Conservation (phyloP, 92 coral and sea anemone genomes). For the Umimayanthus kanabou region DNA sequence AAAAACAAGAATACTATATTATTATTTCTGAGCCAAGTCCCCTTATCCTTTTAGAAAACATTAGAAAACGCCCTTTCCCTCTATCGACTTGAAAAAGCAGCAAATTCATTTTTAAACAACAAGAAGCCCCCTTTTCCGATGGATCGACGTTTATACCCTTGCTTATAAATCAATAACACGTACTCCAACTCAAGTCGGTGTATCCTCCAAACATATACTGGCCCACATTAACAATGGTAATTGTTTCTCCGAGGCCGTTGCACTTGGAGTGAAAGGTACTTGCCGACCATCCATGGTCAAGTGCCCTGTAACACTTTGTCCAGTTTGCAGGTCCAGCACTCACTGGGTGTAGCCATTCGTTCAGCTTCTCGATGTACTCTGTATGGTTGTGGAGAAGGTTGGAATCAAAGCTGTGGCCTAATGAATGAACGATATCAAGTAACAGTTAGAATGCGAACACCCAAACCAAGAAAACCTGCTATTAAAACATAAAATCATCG, state of each 20-base stretch:
- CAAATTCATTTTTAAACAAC: too few relatives aligned
- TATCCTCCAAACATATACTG: slow-evolving; percentile 25
- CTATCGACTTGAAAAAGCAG: too few relatives aligned
- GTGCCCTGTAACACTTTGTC: slow-evolving; percentile 12
- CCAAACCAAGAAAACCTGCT: too few relatives aligned
- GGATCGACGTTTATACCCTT: background rate
- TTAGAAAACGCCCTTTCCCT: too few relatives aligned
- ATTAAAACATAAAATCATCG: too few relatives aligned
- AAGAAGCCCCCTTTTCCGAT: too few relatives aligned
- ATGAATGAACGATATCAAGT: background rate
- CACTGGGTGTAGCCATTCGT: slow-evolving; percentile 76
- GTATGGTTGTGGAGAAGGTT: slow-evolving; percentile 54
- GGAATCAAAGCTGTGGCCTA: slow-evolving; percentile 61
- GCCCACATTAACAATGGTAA: slow-evolving; percentile 17
- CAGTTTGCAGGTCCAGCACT: slow-evolving; percentile 22
- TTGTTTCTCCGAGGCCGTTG: background rate
- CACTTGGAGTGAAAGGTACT: slow-evolving; percentile 27
- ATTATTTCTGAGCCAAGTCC: too few relatives aligned
- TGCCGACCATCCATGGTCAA: slow-evolving; percentile 16
- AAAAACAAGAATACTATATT: too few relatives aligned
- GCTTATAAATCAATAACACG: background rate
- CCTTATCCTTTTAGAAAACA: too few relatives aligned
- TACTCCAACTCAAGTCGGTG: slow-evolving; percentile 13
- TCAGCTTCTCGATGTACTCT: slow-evolving; percentile 58
- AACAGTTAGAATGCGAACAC: too few relatives aligned